These are phyloP conservation scores for Drosophila willistoni DNA, from an alignment of 1,140 invertebrate genomes.

Conservation along the genomic window DNA sequence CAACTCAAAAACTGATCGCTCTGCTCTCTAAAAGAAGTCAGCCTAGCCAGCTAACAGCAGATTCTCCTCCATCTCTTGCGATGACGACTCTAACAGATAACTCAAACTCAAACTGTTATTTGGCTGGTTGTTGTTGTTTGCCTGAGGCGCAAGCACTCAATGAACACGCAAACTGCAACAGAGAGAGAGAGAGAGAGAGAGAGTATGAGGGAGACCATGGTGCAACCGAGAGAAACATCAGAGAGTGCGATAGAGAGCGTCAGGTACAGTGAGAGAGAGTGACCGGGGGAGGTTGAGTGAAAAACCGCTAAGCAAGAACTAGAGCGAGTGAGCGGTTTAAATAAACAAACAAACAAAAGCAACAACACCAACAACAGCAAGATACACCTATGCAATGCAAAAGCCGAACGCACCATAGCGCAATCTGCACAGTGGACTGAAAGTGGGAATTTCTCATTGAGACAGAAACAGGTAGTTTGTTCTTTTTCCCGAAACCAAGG, in stretches of 20 bases:
- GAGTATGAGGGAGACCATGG: background rate
- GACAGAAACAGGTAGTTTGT: conserved; percentile 23
- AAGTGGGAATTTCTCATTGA: conserved; percentile 19
- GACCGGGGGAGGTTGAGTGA: background rate
- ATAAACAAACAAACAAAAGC: conserved; percentile 56
- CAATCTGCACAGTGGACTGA: conserved; percentile 68
- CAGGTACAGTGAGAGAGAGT: conserved; percentile 20
- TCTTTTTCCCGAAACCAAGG: conserved; percentile 31
- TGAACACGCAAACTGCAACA: conserved; percentile 72
- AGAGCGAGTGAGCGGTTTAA: conserved; percentile 54
- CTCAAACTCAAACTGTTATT: conserved; percentile 14
- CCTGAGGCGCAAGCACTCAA: conserved; percentile 59
- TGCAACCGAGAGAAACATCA: background rate
- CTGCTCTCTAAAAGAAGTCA: conserved; percentile 47
- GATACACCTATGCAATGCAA: conserved; percentile 55
- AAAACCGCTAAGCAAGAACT: conserved; percentile 24
- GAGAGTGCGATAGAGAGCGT: background rate
- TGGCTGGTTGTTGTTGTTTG: background rate
- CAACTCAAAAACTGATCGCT: conserved; percentile 78
- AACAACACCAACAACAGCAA: background rate
- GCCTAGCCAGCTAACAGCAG: conserved; percentile 50
- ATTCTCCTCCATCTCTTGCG: background rate
- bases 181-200: conserved; percentile 18
- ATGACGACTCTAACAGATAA: background rate
- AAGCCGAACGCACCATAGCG: conserved; percentile 61